A percentile compares a stretch with the other conserved stretches of the same genome.
Conservation (phyloP, 35 echinoderm and acorn worm species). For the Apostichopus californicus region DNA sequence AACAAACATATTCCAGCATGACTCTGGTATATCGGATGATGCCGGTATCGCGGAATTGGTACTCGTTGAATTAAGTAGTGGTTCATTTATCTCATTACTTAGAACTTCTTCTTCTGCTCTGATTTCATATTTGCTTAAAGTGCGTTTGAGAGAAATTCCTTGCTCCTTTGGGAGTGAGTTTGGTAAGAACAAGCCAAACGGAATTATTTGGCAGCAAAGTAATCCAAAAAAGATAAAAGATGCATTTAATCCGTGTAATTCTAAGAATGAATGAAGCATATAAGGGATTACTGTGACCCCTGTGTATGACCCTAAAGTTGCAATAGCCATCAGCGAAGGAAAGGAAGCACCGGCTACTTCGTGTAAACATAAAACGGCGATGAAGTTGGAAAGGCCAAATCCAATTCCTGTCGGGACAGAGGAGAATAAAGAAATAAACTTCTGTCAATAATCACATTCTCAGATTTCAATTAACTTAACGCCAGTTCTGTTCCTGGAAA, state of each 20-base stretch:
- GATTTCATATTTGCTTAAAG: too few relatives aligned
- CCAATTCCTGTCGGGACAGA: not conserved
- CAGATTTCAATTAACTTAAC: too few relatives aligned
- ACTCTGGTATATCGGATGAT: not conserved
- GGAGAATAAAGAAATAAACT: not conserved
- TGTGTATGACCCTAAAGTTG: not conserved
- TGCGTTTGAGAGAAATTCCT: not conserved
- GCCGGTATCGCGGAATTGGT: not conserved
- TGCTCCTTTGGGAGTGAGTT: too few relatives aligned
- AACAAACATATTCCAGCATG: not conserved
- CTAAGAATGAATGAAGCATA: slow-evolving; percentile 9
- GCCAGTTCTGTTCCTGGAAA: too few relatives aligned
- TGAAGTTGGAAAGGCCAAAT: not conserved
- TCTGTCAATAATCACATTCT: not conserved
- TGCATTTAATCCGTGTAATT: not conserved
- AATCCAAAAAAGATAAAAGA: slow-evolving; percentile 19
- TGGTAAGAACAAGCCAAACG: not conserved
- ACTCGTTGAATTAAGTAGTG: not conserved
- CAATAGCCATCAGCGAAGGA: slow-evolving; percentile 21
- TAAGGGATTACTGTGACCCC: slow-evolving; percentile 16
- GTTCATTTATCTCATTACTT: not conserved
- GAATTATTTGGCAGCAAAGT: slow-evolving; percentile 4
- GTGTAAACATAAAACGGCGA: not conserved
- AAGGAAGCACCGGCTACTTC: not conserved
- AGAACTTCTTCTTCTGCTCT: not conserved